These are phyloP conservation scores for Scomber scombrus DNA, from an alignment of 2,113 vertebrate species.

Conservation along the genomic window DNA sequence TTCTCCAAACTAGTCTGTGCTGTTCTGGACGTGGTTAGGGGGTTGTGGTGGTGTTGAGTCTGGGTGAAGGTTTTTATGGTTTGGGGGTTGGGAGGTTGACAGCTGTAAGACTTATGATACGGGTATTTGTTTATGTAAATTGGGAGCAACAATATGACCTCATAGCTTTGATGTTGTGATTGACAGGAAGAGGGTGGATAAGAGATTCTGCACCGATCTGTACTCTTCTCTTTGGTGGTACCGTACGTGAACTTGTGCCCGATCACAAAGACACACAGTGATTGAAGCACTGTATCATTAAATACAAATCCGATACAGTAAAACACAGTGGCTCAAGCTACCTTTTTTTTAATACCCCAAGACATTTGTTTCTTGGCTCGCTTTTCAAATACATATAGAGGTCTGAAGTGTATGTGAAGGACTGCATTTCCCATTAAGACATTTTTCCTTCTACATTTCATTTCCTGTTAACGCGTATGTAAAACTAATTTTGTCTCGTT, in stretches of 20 bases:
- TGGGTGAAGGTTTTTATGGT: constrained; percentile 35
- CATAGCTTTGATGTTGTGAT: constrained; percentile 73
- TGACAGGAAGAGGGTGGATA: constrained; percentile 61
- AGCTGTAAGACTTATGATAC: constrained; percentile 70
- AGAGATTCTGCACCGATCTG: constrained; percentile 31
- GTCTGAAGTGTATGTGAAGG: not conserved
- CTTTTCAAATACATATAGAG: constrained; percentile 7
- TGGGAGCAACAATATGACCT: constrained; percentile 72
- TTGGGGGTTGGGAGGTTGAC: constrained; percentile 56
- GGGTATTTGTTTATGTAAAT: constrained; percentile 80
- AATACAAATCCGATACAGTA: not conserved
- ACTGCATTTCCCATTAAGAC: not conserved
- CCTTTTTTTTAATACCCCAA: not conserved
- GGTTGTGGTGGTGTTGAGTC: constrained; percentile 42
- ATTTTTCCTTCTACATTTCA: not conserved
- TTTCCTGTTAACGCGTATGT: not conserved
- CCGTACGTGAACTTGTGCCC: constrained; percentile 18
- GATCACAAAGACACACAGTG: constrained; percentile 17
- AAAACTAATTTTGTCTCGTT: not conserved
- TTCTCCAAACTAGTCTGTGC: constrained; percentile 79
- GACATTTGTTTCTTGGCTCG: not conserved
- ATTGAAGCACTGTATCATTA: not conserved
- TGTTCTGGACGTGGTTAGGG: constrained; percentile 58
- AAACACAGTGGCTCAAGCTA: not conserved
- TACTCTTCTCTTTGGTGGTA: constrained; percentile 37